Base-by-base conservation (phyloP, 2,113 vertebrate species). In the Urocitellus parryii region DNA sequence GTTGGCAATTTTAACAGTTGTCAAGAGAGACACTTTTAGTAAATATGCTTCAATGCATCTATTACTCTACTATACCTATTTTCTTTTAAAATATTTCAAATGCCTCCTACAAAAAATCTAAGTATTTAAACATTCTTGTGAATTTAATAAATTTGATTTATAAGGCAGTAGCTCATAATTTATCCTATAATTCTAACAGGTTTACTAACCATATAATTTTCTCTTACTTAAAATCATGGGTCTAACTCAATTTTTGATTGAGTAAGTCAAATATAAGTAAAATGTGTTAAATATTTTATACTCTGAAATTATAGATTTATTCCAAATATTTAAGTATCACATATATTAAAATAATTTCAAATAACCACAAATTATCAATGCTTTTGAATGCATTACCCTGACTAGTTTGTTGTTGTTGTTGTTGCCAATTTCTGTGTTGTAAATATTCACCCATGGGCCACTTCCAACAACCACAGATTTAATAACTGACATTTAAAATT, bases 1-100 rank as follows among this genome's bases (percentile, higher is more conserved):
- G 8, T 13, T 2, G 51, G 34, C 0, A 81, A 56, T 84, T 90
- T 90, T 72, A 14, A 61, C 37, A 53, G 78, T 9, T 45, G 51
- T 77, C 27, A 79, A 70, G 13, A 76, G 8, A 74, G 12, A 56
- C 22, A 73, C 6, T 51, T 87, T 90, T 17, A 51, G 34, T 58
- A 90, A 82, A 29, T 39, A 61, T 22, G 2, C 16, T 88, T 51
- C 79, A 74, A 68, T 95, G 11, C 25, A 58, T 56, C 5, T 87
- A 56, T 67, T 53, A 90, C 32, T 53, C 82, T 73, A 87, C 20
- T 81, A 5, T 72, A 70, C 58, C 90, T 94, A 39, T 42, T 83
- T 82, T 65, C 20, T 61, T 87, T 70, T 95, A 29, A 95, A 91
- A 93, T 65, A 83, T 11, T 78, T 90, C 14, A 74, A 91, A 83